Evolutionary conservation across 1,140 invertebrate genomes (phyloP).

Genomic region (Ctenoplectra terminalis): DNA sequence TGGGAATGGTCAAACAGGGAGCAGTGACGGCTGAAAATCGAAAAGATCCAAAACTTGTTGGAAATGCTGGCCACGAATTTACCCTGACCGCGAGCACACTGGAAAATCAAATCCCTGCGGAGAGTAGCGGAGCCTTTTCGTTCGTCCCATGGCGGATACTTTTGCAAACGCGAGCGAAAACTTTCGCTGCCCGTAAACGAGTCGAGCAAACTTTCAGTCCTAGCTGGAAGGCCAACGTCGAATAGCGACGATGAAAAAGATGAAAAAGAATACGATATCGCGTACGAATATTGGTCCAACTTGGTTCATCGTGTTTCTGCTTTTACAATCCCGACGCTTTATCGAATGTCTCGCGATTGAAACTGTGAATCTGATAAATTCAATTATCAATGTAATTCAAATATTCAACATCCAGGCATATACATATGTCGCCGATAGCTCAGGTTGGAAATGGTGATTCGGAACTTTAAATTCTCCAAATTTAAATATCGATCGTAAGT

Average conservation of each 20-base stretch:
- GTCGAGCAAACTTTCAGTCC: slow-evolving; percentile 51
- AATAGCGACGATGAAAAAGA: slow-evolving; percentile 26
- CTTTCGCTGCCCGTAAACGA: slow-evolving; percentile 61
- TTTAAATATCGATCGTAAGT: too few species aligned
- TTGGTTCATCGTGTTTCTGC: not conserved
- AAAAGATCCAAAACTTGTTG: slow-evolving; percentile 30
- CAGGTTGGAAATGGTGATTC: too few species aligned
- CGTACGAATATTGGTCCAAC: slow-evolving; percentile 23
- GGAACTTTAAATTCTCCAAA: too few species aligned
- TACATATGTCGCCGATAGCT: too few species aligned
- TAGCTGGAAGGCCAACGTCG: not conserved
- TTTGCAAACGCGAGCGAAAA: slow-evolving; percentile 67
- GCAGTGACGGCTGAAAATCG: not conserved
- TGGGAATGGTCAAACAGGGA: not conserved
- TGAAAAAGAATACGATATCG: slow-evolving; percentile 50
- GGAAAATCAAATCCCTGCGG: slow-evolving; percentile 61
- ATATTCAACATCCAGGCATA: too few species aligned
- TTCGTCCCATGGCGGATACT: slow-evolving; percentile 42
- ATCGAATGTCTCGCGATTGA: not conserved
- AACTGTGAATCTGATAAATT: too few species aligned
- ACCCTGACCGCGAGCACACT: slow-evolving; percentile 50
- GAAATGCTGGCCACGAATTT: slow-evolving; percentile 61
- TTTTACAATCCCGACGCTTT: slow-evolving; percentile 17
- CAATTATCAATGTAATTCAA: too few species aligned
- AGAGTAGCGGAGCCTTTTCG: slow-evolving; percentile 46